Conservation (phyloP, 2,797 vertebrate genomes). For the Agapornis canus region DNA sequence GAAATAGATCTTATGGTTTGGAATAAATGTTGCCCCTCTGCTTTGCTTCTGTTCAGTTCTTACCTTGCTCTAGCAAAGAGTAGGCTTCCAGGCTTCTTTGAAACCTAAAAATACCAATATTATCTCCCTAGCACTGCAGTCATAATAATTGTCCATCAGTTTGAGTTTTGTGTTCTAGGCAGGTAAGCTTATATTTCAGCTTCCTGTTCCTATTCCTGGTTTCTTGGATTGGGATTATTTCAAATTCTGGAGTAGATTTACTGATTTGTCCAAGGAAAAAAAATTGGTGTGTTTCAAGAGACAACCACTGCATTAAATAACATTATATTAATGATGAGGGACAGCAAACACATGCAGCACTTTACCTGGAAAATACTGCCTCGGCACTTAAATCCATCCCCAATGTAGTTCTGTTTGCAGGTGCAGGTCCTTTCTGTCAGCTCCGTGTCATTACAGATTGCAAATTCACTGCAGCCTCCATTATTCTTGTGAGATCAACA, state of each 20-base stretch:
- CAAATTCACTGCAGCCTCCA: constrained; percentile 85
- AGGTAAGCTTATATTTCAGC: not conserved
- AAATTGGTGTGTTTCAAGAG: not conserved
- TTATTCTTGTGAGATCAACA: constrained; percentile 81
- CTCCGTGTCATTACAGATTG: constrained; percentile 83
- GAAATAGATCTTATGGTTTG: not conserved
- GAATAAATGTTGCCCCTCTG: not conserved
- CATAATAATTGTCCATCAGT: not conserved
- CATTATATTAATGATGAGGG: not conserved
- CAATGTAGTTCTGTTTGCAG: constrained; percentile 77
- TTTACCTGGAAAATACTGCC: constrained; percentile 84
- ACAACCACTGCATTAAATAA: not conserved
- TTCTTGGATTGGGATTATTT: not conserved
- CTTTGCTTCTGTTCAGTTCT: not conserved
- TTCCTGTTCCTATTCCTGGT: not conserved
- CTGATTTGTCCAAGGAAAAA: not conserved
- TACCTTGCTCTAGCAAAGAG: not conserved
- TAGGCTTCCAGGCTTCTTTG: not conserved
- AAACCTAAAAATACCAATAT: not conserved
- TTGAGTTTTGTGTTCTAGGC: too few species aligned
- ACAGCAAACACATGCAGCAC: accelerated
- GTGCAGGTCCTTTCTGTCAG: constrained; percentile 81
- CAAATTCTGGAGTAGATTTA: not conserved
- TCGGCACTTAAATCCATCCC: constrained; percentile 87
- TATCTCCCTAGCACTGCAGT: not conserved